A percentile compares a stretch with the other conserved stretches of the same genome.
Evolutionary conservation across 2,888 invertebrate species (phyloP).

Genomic region (Andrena fulva): DNA sequence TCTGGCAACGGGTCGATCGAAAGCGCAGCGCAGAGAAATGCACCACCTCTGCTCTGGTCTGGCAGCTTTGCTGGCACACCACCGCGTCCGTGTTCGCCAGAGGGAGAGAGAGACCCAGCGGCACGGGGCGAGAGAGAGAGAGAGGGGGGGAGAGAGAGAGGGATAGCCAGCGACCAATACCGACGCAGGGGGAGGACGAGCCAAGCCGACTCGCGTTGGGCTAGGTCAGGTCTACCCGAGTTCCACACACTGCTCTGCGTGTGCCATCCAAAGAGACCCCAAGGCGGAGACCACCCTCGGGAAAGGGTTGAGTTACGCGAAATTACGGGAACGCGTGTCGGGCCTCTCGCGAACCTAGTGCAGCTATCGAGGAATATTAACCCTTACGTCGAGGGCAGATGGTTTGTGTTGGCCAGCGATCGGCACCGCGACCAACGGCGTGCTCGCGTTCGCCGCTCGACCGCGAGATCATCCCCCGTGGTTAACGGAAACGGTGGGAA

Average conservation of each 20-base stretch:
- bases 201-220: constrained; percentile 84
- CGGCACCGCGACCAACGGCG: constrained; percentile 34
- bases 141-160: constrained; percentile 46
- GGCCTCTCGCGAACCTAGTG: not conserved
- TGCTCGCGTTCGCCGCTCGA: constrained; percentile 16
- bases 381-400: not conserved
- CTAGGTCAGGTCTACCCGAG: constrained; percentile 85
- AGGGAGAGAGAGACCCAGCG: constrained; percentile 35
- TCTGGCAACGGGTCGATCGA: constrained; percentile 83
- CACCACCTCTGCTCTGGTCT: constrained; percentile 81
- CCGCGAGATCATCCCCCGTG: constrained; percentile 15
- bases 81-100: constrained; percentile 61
- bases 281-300: constrained; percentile 71
- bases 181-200: constrained; percentile 78
- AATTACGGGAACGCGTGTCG: constrained; percentile 33
- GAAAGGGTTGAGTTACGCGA: constrained; percentile 51
- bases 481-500: constrained; percentile 19
- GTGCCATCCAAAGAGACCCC: constrained; percentile 79
- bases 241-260: constrained; percentile 79
- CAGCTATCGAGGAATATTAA: not conserved
- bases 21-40: constrained; percentile 84
- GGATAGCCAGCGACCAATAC: constrained; percentile 76
- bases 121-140: constrained; percentile 46
- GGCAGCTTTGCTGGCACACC: constrained; percentile 78
- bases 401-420: constrained; percentile 27